These are phyloP conservation scores for Odocoileus hemionus DNA, from an alignment of 2,113 vertebrate species.

Conservation along the genomic window DNA sequence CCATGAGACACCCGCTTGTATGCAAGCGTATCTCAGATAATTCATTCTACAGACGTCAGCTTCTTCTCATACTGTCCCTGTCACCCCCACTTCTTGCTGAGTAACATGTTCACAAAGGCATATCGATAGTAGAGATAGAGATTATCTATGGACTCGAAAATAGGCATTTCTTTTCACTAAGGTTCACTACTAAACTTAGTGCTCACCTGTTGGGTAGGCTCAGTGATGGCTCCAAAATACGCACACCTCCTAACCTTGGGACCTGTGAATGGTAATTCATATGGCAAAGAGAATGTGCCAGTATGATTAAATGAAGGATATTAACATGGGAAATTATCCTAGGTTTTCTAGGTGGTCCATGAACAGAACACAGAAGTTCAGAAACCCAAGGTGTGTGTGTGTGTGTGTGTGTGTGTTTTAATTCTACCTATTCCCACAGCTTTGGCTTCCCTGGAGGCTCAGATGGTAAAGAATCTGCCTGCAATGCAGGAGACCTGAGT, in stretches of 20 bases:
- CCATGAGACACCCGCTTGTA: neutral
- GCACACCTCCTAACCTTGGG: fast-evolving
- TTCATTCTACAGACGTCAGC: neutral
- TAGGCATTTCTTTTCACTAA: neutral
- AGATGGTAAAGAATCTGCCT: too few species aligned
- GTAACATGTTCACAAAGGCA: neutral
- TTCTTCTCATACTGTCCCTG: neutral
- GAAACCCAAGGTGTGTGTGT: neutral
- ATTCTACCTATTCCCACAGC: neutral
- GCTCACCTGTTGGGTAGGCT: neutral
- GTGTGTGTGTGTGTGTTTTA: too few species aligned
- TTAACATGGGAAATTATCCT: neutral
- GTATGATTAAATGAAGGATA: neutral
- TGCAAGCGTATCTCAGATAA: neutral
- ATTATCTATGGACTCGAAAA: neutral
- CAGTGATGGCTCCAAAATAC: too few species aligned
- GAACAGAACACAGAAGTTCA: neutral
- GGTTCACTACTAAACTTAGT: too few species aligned
- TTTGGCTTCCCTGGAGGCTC: neutral
- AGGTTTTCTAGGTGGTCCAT: neutral
- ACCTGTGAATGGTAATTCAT: neutral
- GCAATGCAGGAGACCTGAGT: too few species aligned
- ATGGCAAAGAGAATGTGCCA: neutral
- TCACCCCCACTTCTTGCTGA: fast-evolving
- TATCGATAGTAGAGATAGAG: neutral